Base-by-base conservation (phyloP, 2,888 invertebrate species). In the Malacosoma neustria region DNA sequence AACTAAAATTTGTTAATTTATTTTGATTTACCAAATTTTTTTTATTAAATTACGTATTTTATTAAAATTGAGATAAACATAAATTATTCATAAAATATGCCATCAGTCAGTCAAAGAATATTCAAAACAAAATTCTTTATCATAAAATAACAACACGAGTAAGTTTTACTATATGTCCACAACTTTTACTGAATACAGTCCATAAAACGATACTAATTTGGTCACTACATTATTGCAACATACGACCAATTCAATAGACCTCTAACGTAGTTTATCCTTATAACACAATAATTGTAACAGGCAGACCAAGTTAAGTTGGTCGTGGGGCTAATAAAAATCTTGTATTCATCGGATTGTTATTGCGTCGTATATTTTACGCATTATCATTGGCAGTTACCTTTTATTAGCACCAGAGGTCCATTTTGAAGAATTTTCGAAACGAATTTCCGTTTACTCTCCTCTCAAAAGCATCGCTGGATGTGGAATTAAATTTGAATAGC, bases 381-480 rank as follows among this genome's bases (percentile, higher is more conserved):
- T 55, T 55, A 61, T 53, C 49, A 54, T 53, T 54, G 52, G 44
- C 54, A 49, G 57, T 61, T 55, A 57, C 54, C 48, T 57, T 57
- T 60, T 56, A 57, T 57, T 51, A 45, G 22, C 22, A 32, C 14
- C 34, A 37, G 37, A 37, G 42, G 37, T 40, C 35, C n/a, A n/a
- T n/a, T n/a, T n/a, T n/a, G n/a, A n/a, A n/a, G n/a, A n/a, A n/a
- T n/a, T n/a, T n/a, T n/a, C n/a, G n/a, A n/a, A n/a, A n/a, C n/a
- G n/a, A n/a, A n/a, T n/a, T n/a, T n/a, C n/a, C n/a, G n/a, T n/a
- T n/a, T n/a, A n/a, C n/a, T n/a, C n/a, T n/a, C n/a, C n/a, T n/a
- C n/a, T n/a, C n/a, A n/a, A n/a, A n/a, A n/a, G n/a, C n/a, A n/a
- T n/a, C n/a, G n/a, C n/a, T n/a, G n/a, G n/a, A n/a, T n/a, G n/a